A percentile compares a stretch with the other conserved stretches of the same genome.
Evolutionary conservation across 2,797 vertebrate genomes (phyloP).

Genomic region (Eurystomus glaucurus): DNA sequence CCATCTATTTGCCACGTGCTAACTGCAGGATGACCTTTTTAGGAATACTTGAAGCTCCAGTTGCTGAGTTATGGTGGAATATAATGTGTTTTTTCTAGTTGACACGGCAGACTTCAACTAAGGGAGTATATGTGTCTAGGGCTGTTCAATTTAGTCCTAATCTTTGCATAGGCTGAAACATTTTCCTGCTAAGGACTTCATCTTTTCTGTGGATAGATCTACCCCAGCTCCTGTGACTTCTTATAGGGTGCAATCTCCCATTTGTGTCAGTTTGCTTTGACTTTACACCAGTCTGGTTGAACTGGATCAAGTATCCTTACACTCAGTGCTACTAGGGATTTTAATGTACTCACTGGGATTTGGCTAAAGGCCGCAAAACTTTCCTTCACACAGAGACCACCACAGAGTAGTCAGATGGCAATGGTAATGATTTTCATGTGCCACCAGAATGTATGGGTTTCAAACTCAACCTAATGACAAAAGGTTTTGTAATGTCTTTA

Average conservation of each 20-base stretch:
- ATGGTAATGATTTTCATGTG: not conserved
- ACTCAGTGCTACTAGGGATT: not conserved
- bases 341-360: not conserved
- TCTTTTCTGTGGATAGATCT: not conserved
- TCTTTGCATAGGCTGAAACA: not conserved
- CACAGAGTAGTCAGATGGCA: not conserved
- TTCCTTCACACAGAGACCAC: not conserved
- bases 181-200: not conserved
- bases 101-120: not conserved
- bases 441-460: not conserved
- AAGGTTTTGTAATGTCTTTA: constrained; percentile 16
- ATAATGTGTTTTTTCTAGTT: not conserved
- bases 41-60: not conserved
- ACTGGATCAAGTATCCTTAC: not conserved
- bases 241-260: not conserved
- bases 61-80: not conserved
- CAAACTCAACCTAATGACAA: not conserved
- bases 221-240: not conserved
- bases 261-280: not conserved
- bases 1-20: not conserved
- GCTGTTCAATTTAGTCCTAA: not conserved
- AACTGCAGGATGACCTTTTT: not conserved
- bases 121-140: not conserved
- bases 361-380: not conserved
- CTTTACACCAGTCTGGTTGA: not conserved